Base-by-base conservation (phyloP, 2,113 vertebrate species). In the Cyanoderma ruficeps region DNA sequence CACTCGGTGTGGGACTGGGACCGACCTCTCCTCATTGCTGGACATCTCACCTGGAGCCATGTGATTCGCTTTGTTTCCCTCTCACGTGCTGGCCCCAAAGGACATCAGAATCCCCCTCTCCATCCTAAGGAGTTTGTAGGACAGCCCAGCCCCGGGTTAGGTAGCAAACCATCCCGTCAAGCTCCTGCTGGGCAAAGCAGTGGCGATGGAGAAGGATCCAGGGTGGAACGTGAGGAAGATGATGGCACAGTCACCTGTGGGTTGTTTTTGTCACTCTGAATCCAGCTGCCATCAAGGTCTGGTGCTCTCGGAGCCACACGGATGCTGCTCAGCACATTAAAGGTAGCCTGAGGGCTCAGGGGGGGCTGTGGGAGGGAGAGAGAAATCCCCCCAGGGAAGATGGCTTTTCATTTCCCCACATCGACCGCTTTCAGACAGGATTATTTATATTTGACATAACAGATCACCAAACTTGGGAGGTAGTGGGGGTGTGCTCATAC, bases 371-470 rank as follows among this genome's bases (percentile, higher is more conserved):
- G 69, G 87, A 87, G 89, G 87, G 39, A 76, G 89, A 69, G 88
- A 95, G 85, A 93, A 80, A 93, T 83, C 61, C 93, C 94, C 91
- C 76, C 21, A 37, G 90, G 86, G 95, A 92, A 95, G 86, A 46
- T 91, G 95, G 95, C 89, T 97, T 95, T 96, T 91, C 77, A 87
- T 92, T 91, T 96, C 91, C 91, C 87, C n/a, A 0, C 21, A 92
- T 88, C 37, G 72, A 89, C 69, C 55, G 61, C 93, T 44, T 91
- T 82, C 93, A 94, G 94, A 94, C 95, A 85, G 94, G 83, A 92
- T 94, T 96, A 96, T 96, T 96, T 95, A 95, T 94, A 86, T 89
- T 92, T 94, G 89, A 96, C 93, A 91, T 50, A 94, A 81, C 91
- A 95, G 89, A 89, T 92, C 93, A 59, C 93, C 91, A 71, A 89